Conservation (phyloP, 2,113 vertebrate species). For the Percopsis transmontana region DNA sequence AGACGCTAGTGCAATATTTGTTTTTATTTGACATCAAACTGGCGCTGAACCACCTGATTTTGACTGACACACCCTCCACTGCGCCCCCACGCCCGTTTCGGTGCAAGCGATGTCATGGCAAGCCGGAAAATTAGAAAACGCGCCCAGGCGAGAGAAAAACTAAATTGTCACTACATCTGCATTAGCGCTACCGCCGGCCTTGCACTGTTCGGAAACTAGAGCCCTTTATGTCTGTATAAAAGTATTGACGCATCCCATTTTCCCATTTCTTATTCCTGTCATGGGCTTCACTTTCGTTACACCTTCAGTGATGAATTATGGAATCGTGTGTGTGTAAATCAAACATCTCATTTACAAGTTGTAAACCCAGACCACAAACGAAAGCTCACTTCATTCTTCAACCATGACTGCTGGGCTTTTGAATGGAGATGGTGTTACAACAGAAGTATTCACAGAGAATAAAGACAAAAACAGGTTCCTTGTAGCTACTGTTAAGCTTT, state of each 20-base stretch:
- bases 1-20: no score
- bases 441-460: conserved; percentile 21
- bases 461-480: conserved; percentile 55
- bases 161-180: no score
- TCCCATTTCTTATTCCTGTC: not conserved
- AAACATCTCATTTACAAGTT: conserved; percentile 6
- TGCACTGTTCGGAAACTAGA: no score
- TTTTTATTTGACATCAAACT: no score
- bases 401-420: conserved; percentile 14
- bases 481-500: not conserved
- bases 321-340: conserved; percentile 27
- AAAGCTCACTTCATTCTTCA: conserved; percentile 17
- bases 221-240: conserved; percentile 13
- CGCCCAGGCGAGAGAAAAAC: no score
- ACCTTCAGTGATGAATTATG: not conserved
- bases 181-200: no score
- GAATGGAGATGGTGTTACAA: conserved; percentile 40
- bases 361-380: conserved; percentile 16
- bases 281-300: not conserved
- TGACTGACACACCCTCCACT: no score
- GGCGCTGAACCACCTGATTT: no score
- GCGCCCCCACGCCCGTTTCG: no score
- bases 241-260: conserved; percentile 10
- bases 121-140: no score
- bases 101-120: no score